Conservation (phyloP, 1,140 invertebrate species). For the Drosophila trapezifrons region DNA sequence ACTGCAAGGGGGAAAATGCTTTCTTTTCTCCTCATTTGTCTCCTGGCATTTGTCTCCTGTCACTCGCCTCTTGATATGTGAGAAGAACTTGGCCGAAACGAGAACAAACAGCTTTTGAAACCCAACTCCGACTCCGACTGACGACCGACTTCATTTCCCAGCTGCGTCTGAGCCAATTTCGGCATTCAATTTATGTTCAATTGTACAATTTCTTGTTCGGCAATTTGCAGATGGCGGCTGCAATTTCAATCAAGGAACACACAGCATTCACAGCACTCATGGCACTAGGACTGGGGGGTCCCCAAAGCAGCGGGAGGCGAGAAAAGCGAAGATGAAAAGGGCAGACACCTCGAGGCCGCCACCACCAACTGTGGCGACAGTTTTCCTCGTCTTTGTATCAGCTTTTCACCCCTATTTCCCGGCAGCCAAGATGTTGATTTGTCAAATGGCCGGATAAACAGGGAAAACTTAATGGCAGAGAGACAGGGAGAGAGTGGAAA, state of each 20-base stretch:
- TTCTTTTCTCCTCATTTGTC: background rate
- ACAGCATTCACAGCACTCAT: background rate
- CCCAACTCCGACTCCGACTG: background rate
- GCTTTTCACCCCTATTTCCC: background rate
- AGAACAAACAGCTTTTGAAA: constrained; percentile 10
- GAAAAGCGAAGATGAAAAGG: constrained; percentile 14
- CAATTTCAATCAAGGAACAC: constrained; percentile 36
- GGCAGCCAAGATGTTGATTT: constrained; percentile 47
- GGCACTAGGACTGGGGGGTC: background rate
- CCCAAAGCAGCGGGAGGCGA: constrained; percentile 19
- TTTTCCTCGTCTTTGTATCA: constrained; percentile 5
- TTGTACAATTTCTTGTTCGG: constrained; percentile 21
- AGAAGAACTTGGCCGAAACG: background rate
- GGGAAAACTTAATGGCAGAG: constrained; percentile 41
- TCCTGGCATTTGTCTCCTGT: background rate
- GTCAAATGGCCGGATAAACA: constrained; percentile 57
- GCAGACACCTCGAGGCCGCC: constrained; percentile 59
- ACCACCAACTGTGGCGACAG: constrained; percentile 33
- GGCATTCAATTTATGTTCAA: constrained; percentile 40
- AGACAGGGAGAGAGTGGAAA: constrained; percentile 1
- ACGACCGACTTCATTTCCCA: constrained; percentile 10
- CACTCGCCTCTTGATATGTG: constrained; percentile 11
- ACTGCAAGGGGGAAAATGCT: constrained; percentile 20
- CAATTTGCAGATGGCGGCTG: constrained; percentile 48
- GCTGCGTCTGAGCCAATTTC: constrained; percentile 16